phyloP scores from a whole-genome alignment of 2,797 vertebrate species.

The Choloepus didactylus region DNA sequence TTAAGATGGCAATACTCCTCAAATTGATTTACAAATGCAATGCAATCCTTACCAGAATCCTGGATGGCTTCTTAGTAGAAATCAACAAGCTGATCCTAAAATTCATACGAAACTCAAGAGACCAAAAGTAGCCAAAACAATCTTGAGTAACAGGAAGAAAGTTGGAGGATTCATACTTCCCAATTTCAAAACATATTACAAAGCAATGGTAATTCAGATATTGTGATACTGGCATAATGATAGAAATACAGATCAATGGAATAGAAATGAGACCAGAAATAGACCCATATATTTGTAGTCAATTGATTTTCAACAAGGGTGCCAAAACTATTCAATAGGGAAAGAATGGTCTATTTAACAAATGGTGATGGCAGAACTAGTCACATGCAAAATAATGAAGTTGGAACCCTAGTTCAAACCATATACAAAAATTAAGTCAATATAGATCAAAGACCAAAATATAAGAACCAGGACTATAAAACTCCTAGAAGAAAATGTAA shows the following conservation, averaged over 20 bases:
- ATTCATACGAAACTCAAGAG: neutral
- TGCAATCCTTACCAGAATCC: neutral
- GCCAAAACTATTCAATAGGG: neutral
- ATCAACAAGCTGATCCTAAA: slow-evolving; percentile 22
- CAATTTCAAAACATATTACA: neutral
- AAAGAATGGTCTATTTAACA: neutral
- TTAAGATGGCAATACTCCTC: neutral
- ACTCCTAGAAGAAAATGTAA: neutral
- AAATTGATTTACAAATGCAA: slow-evolving; percentile 23
- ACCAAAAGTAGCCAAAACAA: neutral
- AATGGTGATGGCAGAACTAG: neutral
- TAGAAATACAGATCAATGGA: neutral
- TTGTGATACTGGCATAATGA: neutral
- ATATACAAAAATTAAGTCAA: neutral
- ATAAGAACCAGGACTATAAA: neutral
- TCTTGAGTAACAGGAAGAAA: slow-evolving; percentile 23
- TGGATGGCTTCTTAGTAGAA: slow-evolving; percentile 11
- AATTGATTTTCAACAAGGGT: neutral
- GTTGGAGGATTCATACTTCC: neutral
- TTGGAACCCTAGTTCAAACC: neutral
- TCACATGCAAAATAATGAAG: neutral
- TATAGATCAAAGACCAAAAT: neutral
- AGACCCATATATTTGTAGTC: neutral
- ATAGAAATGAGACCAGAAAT: slow-evolving; percentile 13
- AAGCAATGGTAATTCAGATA: neutral